A percentile compares a stretch with the other conserved stretches of the same genome.
phyloP scores from a whole-genome alignment of 1,140 invertebrate species.

The Conus betulinus region DNA sequence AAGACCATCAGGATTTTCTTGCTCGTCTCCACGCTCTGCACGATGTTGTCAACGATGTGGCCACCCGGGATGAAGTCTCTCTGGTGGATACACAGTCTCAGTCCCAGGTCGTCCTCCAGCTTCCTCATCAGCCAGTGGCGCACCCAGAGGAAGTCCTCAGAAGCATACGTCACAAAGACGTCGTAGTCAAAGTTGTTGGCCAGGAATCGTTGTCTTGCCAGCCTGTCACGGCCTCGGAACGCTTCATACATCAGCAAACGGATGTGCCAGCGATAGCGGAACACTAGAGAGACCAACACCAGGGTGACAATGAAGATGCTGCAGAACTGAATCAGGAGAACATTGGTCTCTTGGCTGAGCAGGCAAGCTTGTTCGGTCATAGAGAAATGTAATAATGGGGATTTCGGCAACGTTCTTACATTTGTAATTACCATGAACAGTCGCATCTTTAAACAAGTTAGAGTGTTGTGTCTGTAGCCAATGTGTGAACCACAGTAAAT shows the following conservation, averaged over 20 bases:
- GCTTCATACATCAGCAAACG: slow-evolving; percentile 28
- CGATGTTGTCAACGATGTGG: slow-evolving; percentile 59
- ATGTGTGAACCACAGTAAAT: slow-evolving; percentile 34
- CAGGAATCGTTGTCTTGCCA: neutral
- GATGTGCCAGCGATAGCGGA: slow-evolving; percentile 28
- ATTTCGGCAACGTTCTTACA: neutral
- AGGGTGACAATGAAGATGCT: slow-evolving; percentile 14
- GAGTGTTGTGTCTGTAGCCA: slow-evolving; percentile 17
- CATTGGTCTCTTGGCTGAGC: neutral
- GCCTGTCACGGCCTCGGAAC: neutral
- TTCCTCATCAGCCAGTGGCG: slow-evolving; percentile 72
- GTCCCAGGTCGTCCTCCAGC: slow-evolving; percentile 22
- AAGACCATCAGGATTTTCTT: slow-evolving; percentile 54
- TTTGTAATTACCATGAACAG: neutral
- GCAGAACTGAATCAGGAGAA: neutral
- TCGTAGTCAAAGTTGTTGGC: slow-evolving; percentile 41
- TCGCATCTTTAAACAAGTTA: neutral
- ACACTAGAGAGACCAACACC: neutral
- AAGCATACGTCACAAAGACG: slow-evolving; percentile 51
- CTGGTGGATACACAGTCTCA: slow-evolving; percentile 61
- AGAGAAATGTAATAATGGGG: neutral
- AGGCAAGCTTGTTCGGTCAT: slow-evolving; percentile 24
- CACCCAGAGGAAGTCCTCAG: slow-evolving; percentile 56
- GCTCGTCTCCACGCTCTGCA: slow-evolving; percentile 54
- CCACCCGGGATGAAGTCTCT: slow-evolving; percentile 60